Percentiles rank a stretch among this genome's conserved stretches.
Evolutionary conservation across 2,113 vertebrate genomes (phyloP).

Genomic region (Gyps fulvus): DNA sequence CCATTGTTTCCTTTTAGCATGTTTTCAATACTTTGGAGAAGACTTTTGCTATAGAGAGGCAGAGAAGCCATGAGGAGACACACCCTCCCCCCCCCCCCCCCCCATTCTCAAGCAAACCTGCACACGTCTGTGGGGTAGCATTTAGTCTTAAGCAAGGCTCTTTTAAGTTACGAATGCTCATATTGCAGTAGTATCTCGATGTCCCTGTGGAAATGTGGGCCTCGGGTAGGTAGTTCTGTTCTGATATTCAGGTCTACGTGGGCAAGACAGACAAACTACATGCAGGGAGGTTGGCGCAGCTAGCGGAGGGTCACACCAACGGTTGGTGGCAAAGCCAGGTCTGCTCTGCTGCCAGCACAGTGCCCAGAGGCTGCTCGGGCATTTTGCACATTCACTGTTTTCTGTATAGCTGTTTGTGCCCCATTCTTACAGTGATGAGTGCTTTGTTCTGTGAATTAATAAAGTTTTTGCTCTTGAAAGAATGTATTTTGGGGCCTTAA

Average conservation of each 20-base stretch:
- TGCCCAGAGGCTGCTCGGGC: background rate
- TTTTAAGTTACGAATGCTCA: background rate
- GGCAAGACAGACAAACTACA: background rate
- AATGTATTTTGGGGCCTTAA: background rate
- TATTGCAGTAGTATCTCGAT: background rate
- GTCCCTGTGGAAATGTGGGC: background rate
- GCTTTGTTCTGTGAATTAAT: background rate
- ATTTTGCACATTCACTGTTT: background rate
- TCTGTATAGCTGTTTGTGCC: background rate
- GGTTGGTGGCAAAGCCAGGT: background rate
- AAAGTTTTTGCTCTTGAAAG: background rate
- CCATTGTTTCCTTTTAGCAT: background rate
- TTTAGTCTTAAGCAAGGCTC: background rate
- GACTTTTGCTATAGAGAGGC: background rate
- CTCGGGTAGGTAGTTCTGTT: background rate
- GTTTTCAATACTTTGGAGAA: background rate
- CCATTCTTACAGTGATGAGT: fast-evolving
- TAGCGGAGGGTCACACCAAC: fast-evolving
- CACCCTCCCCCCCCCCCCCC: no score
- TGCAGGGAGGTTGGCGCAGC: background rate
- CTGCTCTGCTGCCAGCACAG: fast-evolving
- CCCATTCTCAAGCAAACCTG: background rate
- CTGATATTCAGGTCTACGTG: fast-evolving
- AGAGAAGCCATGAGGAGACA: background rate
- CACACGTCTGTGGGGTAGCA: fast-evolving